These are phyloP conservation scores for Drosophila quadrilineata DNA, from an alignment of 1,140 invertebrate genomes.

Conservation along the genomic window DNA sequence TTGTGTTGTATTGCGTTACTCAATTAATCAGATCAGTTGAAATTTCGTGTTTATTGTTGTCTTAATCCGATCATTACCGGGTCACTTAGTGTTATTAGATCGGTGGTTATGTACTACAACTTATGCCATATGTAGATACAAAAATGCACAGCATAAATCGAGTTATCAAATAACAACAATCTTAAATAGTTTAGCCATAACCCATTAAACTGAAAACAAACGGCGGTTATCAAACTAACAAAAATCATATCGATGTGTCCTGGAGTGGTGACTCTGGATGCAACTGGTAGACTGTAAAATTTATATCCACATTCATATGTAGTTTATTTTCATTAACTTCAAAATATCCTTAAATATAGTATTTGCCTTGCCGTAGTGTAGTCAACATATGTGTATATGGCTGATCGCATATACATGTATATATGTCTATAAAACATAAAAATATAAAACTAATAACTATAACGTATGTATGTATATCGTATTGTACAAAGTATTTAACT, in stretches of 20 bases:
- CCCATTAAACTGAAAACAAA: slow-evolving; percentile 7
- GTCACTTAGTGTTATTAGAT: slow-evolving; percentile 9
- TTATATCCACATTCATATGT: not conserved
- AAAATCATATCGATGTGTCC: not conserved
- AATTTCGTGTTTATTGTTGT: too few relatives aligned
- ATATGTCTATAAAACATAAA: slow-evolving; percentile 13
- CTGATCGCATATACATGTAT: slow-evolving; percentile 22
- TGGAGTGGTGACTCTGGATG: not conserved
- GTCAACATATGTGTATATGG: slow-evolving; percentile 31
- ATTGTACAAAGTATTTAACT: slow-evolving; percentile 60
- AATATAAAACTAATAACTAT: slow-evolving; percentile 39
- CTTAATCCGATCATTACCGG: too few relatives aligned
- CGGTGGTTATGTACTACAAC: slow-evolving; percentile 1
- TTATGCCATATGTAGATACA: slow-evolving; percentile 8
- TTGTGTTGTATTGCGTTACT: slow-evolving; percentile 11
- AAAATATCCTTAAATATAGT: slow-evolving; percentile 27
- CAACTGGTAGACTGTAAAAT: slow-evolving; percentile 1
- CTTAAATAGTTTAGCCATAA: slow-evolving; percentile 23
- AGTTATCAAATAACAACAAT: slow-evolving; percentile 3
- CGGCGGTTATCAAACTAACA: not conserved
- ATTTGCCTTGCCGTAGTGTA: slow-evolving; percentile 70
- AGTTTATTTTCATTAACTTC: slow-evolving; percentile 2
- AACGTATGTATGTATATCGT: slow-evolving; percentile 59
- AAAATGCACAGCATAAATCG: slow-evolving; percentile 7
- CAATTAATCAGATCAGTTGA: too few relatives aligned